Evolutionary conservation across 2,113 vertebrate genomes (phyloP).

Genomic region (Apeltes quadracus): DNA sequence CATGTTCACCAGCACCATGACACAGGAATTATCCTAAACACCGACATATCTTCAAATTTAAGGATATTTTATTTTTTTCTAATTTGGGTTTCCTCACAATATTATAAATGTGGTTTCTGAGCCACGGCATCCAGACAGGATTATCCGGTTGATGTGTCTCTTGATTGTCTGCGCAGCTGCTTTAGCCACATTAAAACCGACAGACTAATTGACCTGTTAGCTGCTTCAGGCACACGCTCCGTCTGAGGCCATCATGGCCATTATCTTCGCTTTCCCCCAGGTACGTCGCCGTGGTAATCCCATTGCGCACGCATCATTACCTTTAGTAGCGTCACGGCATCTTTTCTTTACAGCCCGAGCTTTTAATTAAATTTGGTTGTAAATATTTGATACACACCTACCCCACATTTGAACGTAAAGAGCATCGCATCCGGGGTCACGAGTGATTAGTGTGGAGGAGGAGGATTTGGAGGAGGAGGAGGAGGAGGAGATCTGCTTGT

Average conservation of each 20-base stretch:
- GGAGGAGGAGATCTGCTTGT: constrained; percentile 26
- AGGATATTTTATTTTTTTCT: neutral
- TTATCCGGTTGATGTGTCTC: constrained; percentile 9
- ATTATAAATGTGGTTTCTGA: constrained; percentile 8
- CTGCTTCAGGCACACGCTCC: constrained; percentile 59
- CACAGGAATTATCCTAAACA: constrained; percentile 2
- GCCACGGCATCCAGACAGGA: constrained; percentile 1
- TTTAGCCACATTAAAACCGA: constrained; percentile 61
- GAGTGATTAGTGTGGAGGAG: constrained; percentile 34
- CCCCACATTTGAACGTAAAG: constrained; percentile 62
- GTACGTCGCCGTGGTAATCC: constrained; percentile 75
- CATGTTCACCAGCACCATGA: neutral
- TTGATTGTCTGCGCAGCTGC: constrained; percentile 32
- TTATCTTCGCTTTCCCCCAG: constrained; percentile 72
- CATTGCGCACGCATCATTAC: constrained; percentile 80
- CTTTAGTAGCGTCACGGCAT: constrained; percentile 74
- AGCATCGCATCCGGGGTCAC: constrained; percentile 29
- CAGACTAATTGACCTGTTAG: constrained; percentile 78
- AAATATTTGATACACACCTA: constrained; percentile 76
- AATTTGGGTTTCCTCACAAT: neutral
- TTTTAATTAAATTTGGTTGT: constrained; percentile 77
- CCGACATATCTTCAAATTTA: neutral
- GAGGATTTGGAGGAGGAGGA: constrained; percentile 9
- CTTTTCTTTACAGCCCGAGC: constrained; percentile 69
- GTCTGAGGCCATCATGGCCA: constrained; percentile 61